Percentiles rank a stretch among this genome's conserved stretches.
phyloP scores from a whole-genome alignment of 2,113 vertebrate genomes.

The Dicrurus megarhynchus region DNA sequence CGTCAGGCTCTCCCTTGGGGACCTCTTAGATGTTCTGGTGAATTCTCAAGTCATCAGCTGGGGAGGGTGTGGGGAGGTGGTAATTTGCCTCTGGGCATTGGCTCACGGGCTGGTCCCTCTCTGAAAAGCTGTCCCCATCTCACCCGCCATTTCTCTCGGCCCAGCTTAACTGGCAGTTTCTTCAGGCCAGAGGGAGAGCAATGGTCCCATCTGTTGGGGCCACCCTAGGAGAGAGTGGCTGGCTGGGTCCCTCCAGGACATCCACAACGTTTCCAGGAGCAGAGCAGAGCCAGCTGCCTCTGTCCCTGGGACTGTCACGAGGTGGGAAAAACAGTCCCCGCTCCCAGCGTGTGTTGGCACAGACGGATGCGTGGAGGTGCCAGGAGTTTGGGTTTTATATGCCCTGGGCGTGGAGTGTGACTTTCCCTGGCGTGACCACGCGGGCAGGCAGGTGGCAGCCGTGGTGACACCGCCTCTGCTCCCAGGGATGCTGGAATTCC shows the following conservation, averaged over 20 bases:
- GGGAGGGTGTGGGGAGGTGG: not conserved
- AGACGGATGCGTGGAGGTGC: fast-evolving
- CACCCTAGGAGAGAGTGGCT: not conserved
- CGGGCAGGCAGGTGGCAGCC: not conserved
- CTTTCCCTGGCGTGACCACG: not conserved
- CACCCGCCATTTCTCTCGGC: not conserved
- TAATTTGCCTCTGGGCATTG: not conserved
- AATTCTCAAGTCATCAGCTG: not conserved
- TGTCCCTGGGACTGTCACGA: not conserved
- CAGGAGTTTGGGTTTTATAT: not conserved
- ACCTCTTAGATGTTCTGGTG: not conserved
- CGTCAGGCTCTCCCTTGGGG: not conserved
- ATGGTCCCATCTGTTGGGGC: not conserved
- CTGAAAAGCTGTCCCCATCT: not conserved
- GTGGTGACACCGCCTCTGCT: not conserved
- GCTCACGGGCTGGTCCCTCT: not conserved
- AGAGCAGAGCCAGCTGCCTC: not conserved
- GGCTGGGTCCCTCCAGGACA: not conserved
- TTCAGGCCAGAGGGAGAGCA: not conserved
- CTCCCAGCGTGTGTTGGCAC: not conserved
- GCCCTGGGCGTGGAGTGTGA: not conserved
- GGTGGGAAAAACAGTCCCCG: not conserved
- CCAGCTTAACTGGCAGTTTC: not conserved
- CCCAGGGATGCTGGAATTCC: not conserved
- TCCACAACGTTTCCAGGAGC: not conserved